Conservation (phyloP, 2,888 invertebrate genomes). For the Lacanobia wlatinum region DNA sequence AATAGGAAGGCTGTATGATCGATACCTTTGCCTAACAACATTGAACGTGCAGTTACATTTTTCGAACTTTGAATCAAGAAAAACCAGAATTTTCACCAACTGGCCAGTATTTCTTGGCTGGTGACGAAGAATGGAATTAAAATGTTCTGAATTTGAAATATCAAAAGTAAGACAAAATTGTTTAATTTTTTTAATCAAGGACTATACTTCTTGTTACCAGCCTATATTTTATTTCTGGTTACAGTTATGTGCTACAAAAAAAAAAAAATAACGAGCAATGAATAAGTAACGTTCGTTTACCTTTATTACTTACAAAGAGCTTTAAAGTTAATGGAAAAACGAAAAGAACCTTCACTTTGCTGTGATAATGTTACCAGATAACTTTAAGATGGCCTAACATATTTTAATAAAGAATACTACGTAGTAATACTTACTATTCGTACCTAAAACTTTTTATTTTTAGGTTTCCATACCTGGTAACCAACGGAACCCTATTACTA, state of each 20-base stretch:
- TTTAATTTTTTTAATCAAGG: too few relatives aligned
- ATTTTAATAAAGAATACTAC: background rate
- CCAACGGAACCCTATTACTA: too few relatives aligned
- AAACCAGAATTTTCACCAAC: background rate
- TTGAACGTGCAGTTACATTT: background rate
- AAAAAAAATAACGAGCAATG: background rate
- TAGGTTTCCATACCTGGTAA: too few relatives aligned
- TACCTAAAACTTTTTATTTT: background rate
- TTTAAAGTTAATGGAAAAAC: constrained; percentile 24
- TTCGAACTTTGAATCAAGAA: constrained; percentile 3
- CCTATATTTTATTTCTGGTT: constrained; percentile 15
- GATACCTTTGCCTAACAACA: background rate
- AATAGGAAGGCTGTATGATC: background rate
- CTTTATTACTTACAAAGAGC: background rate
- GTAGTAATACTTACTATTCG: background rate
- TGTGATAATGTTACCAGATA: constrained; percentile 1
- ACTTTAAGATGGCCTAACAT: background rate
- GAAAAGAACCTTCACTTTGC: background rate
- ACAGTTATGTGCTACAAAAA: background rate
- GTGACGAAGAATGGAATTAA: constrained; percentile 2
- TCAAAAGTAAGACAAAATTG: too few relatives aligned
- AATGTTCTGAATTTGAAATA: constrained; percentile 23
- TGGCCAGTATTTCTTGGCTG: constrained; percentile 13
- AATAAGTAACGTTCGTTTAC: constrained; percentile 1
- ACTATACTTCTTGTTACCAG: background rate